Evolutionary conservation across 2,797 vertebrate genomes (phyloP).

Genomic region (Gymnocypris eckloni): DNA sequence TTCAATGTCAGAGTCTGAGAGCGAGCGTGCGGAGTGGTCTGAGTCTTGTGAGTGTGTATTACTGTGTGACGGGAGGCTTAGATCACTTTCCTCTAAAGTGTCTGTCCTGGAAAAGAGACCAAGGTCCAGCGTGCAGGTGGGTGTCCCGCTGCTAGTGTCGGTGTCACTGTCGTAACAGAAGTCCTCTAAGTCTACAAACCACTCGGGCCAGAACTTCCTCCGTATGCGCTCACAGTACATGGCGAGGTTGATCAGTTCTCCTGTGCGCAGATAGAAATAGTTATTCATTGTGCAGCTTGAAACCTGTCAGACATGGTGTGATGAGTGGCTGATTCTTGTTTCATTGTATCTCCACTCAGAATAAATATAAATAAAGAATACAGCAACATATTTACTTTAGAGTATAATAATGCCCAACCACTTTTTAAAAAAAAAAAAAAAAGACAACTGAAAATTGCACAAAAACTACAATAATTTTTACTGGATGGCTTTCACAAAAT

Average conservation of each 20-base stretch:
- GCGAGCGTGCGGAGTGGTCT: constrained; percentile 86
- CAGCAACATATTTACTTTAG: not conserved
- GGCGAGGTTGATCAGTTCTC: constrained; percentile 94
- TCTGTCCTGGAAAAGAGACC: constrained; percentile 95
- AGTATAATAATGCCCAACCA: not conserved
- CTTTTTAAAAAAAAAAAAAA: not conserved
- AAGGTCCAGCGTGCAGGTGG: constrained; percentile 84
- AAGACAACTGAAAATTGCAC: not conserved
- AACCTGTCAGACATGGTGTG: not conserved
- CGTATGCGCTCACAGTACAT: constrained; percentile 98
- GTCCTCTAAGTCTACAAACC: constrained; percentile 93
- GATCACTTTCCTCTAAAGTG: constrained; percentile 87
- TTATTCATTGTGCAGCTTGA: not conserved
- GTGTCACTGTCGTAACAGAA: constrained; percentile 88
- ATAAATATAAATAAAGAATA: not conserved
- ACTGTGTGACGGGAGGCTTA: constrained; percentile 82
- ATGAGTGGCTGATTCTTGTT: not conserved
- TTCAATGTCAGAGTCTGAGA: constrained; percentile 94
- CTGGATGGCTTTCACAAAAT: not conserved
- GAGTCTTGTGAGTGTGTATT: constrained; percentile 82
- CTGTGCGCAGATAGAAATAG: constrained; percentile 70
- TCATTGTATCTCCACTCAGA: not conserved
- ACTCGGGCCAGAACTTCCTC: constrained; percentile 95
- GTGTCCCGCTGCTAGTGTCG: constrained; percentile 82
- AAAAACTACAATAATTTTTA: not conserved